Base-by-base conservation (phyloP, 2,888 invertebrate species). In the Alentia gelatinosa region DNA sequence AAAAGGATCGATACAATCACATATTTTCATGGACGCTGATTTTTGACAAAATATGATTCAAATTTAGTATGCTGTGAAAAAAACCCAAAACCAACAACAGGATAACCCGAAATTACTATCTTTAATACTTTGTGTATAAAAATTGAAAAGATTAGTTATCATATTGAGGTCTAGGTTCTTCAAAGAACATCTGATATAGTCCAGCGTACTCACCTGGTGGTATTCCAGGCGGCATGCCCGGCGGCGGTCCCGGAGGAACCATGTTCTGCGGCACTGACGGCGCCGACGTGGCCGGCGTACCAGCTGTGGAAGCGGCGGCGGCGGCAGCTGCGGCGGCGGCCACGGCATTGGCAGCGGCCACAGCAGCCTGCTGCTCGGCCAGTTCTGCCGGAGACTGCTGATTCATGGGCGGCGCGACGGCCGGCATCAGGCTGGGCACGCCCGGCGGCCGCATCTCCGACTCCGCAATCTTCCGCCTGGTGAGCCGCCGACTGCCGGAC, bases 241-340 rank as follows among this genome's bases (percentile, higher is more conserved):
- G 93, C 0, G 94, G 94, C 26, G 94, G 92, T 0, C 95, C 95
- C 23, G 95, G 94, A 0, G 95, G 95, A 0, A 94, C 94, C 94
- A 94, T 23, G 94, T 94, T 35, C 26, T 42, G 79, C 9, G 39
- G 23, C 0, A 33, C 9, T 35, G 84, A 23, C 50, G 37, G 42
- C n/a, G 4, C 23, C 5, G 91, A 12, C 42, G 39, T 74, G 42
- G 33, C 89, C 15, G 50, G 12, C 23, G 12, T 3, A 9, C 26
- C 33, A 1, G 63, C 1, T 9, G 12, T 26, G n/a, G 89, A 19
- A 9, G 86, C 4, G 15, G 33, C 39, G 35, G 79, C 19, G 12
- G 33, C 79, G 15, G 79, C 30, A 19, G 79, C 35, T n/a, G 79
- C 30, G 26, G 86, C 47, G 33, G 89, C 63, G 23, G 89, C 89